Percentiles rank a stretch among this genome's conserved stretches.
These are phyloP conservation scores for Neostethus bicornis DNA, from an alignment of 2,797 vertebrate genomes.

Conservation along the genomic window DNA sequence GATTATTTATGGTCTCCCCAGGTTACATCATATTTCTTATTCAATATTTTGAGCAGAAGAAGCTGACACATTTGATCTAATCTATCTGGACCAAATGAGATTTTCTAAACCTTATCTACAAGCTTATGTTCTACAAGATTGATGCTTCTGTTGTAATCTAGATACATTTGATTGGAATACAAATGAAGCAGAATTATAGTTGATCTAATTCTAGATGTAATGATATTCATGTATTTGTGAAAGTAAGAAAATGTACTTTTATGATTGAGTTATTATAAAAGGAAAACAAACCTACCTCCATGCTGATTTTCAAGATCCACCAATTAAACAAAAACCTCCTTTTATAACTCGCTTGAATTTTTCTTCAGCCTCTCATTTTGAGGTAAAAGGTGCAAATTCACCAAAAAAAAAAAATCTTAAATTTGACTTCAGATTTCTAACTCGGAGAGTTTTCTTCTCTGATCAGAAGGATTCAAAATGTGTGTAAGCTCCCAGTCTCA, in stretches of 20 bases:
- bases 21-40: background rate
- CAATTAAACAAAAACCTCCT: constrained; percentile 8
- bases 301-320: constrained; percentile 35
- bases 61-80: constrained; percentile 15
- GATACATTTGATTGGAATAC: background rate
- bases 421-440: background rate
- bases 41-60: background rate
- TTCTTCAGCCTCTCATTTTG: constrained; percentile 57
- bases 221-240: no score
- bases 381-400: background rate
- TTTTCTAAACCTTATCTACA: background rate
- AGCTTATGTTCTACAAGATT: background rate
- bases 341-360: background rate
- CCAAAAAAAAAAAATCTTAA: background rate
- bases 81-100: background rate
- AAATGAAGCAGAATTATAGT: background rate
- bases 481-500: no score
- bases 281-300: constrained; percentile 65
- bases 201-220: background rate
- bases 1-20: no score
- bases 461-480: background rate
- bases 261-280: background rate
- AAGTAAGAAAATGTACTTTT: no score
- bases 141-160: background rate
- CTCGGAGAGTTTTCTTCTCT: background rate